These are phyloP conservation scores for Microdon myrmicae DNA, from an alignment of 2,888 invertebrate genomes.

Conservation along the genomic window DNA sequence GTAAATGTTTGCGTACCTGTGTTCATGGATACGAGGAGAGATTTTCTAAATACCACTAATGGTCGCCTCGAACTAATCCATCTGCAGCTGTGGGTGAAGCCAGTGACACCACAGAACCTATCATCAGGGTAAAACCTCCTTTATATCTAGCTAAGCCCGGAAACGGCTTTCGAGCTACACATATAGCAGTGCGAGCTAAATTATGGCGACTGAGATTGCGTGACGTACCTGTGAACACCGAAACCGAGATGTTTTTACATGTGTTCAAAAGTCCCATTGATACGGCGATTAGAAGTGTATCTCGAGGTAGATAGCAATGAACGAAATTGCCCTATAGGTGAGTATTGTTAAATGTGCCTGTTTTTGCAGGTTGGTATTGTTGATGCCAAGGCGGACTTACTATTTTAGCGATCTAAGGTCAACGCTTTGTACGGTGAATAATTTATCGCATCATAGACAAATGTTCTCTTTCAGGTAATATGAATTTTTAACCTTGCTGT, in stretches of 20 bases:
- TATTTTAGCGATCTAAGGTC: conserved; percentile 37
- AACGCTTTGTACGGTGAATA: conserved; percentile 35
- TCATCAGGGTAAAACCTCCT: too few relatives aligned
- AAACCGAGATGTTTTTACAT: conserved; percentile 39
- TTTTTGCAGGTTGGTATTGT: too few relatives aligned
- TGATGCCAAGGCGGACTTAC: too few relatives aligned
- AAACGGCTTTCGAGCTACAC: background rate
- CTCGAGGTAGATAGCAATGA: conserved; percentile 22
- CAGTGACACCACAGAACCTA: conserved; percentile 20
- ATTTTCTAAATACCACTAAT: conserved; percentile 44
- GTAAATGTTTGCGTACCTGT: too few relatives aligned
- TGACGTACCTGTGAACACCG: conserved; percentile 45
- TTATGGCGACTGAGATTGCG: conserved; percentile 49
- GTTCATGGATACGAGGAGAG: too few relatives aligned
- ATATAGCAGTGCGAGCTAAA: conserved; percentile 15
- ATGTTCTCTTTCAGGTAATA: conserved; percentile 10
- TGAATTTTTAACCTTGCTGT: too few relatives aligned
- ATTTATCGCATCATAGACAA: conserved; percentile 32
- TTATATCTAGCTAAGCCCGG: too few relatives aligned
- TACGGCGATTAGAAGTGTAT: conserved; percentile 48
- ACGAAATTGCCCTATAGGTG: conserved; percentile 37
- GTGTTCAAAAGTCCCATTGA: conserved; percentile 45
- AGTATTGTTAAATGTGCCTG: too few relatives aligned
- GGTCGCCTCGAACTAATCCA: conserved; percentile 21
- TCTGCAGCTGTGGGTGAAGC: conserved; percentile 17